phyloP scores from a whole-genome alignment of 2,888 invertebrate species.

The Leptarthrus brevirostris region DNA sequence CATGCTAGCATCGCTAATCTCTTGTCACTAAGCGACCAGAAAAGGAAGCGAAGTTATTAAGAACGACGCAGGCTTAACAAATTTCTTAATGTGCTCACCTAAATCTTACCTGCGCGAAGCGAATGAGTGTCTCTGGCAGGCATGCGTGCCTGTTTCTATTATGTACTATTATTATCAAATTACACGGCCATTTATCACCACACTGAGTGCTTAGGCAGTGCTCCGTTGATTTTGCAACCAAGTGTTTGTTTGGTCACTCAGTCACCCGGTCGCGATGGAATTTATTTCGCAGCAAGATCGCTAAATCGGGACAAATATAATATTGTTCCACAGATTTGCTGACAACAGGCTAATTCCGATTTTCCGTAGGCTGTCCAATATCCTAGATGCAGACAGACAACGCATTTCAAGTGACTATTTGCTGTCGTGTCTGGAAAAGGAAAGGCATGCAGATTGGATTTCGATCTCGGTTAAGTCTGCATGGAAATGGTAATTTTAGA shows the following conservation, averaged over 20 bases:
- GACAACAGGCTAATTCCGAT: slow-evolving; percentile 32
- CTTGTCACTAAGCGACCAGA: not conserved
- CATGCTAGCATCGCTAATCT: slow-evolving; percentile 9
- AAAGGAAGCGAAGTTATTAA: not conserved
- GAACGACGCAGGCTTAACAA: not conserved
- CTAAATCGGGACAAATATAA: not conserved
- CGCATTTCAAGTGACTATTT: slow-evolving; percentile 37
- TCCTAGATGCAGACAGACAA: slow-evolving; percentile 37
- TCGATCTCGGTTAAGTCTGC: slow-evolving; percentile 31
- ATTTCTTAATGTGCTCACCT: slow-evolving; percentile 11
- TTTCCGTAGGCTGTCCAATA: slow-evolving; percentile 39
- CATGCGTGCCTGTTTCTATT: slow-evolving; percentile 27
- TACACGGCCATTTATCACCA: slow-evolving; percentile 53
- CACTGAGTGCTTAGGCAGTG: not conserved
- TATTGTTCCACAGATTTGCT: slow-evolving; percentile 5
- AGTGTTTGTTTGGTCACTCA: slow-evolving; percentile 22
- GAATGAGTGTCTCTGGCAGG: not conserved
- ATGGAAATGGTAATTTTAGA: slow-evolving; percentile 37
- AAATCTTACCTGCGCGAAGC: not conserved
- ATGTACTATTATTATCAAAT: slow-evolving; percentile 51
- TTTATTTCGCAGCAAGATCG: slow-evolving; percentile 5
- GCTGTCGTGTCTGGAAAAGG: slow-evolving; percentile 26
- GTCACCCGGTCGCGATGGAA: slow-evolving; percentile 22
- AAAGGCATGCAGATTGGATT: slow-evolving; percentile 35
- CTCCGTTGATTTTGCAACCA: slow-evolving; percentile 30